A percentile compares a stretch with the other conserved stretches of the same genome.
These are phyloP conservation scores for Ploceus nigricollis DNA, from an alignment of 2,113 vertebrate species.

Conservation along the genomic window DNA sequence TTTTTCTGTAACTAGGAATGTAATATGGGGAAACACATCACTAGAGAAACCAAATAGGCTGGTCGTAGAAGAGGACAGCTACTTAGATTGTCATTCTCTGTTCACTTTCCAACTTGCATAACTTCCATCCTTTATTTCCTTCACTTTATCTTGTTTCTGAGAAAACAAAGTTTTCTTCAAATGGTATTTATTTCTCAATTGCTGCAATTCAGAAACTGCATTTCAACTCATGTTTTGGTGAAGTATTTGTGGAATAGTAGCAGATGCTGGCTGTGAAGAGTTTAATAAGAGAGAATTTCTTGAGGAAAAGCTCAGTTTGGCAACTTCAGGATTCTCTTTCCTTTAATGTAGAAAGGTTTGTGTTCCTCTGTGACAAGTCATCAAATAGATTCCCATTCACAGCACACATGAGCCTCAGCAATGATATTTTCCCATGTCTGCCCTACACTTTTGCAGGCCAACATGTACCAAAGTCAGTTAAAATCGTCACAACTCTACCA, in stretches of 20 bases:
- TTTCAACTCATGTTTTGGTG: not conserved
- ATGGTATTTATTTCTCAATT: not conserved
- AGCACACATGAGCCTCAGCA: fast-evolving
- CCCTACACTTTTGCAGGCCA: not conserved
- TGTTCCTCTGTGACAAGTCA: not conserved
- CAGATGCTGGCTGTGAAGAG: not conserved
- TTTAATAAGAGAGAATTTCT: not conserved
- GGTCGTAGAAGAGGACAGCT: not conserved
- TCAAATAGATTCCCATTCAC: not conserved
- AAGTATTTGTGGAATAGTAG: not conserved
- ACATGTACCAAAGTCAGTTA: not conserved
- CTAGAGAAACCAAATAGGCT: not conserved
- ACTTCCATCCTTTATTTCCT: not conserved
- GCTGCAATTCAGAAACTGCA: not conserved
- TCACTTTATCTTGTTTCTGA: not conserved
- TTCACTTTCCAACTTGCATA: not conserved
- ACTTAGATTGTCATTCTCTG: not conserved
- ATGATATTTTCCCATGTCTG: not conserved
- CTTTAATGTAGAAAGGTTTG: not conserved
- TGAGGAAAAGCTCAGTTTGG: not conserved
- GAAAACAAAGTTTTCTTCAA: not conserved
- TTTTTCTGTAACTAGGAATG: not conserved
- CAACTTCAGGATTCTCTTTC: not conserved
- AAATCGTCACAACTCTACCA: not conserved
- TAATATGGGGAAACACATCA: not conserved